phyloP scores from a whole-genome alignment of 1,140 invertebrate genomes.

The Mamestra configurata region DNA sequence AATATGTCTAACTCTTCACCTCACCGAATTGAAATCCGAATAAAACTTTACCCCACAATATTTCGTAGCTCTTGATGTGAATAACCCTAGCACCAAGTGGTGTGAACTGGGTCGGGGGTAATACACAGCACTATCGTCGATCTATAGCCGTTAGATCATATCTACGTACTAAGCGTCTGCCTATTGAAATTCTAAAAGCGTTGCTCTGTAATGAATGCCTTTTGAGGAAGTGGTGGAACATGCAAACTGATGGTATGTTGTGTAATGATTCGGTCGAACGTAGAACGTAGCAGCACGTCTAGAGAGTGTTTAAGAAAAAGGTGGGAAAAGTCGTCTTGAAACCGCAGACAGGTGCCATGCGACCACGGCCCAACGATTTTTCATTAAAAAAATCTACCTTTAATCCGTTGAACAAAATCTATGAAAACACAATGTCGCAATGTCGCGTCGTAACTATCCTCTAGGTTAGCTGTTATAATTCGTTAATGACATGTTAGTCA shows the following conservation, averaged over 20 bases:
- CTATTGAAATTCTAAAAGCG: conserved; percentile 41
- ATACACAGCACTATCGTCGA: conserved; percentile 41
- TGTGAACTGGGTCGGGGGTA: conserved; percentile 53
- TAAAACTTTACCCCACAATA: neutral
- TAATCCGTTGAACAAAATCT: no score
- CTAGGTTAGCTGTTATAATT: no score
- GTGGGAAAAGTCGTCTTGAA: no score
- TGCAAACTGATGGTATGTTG: conserved; percentile 2
- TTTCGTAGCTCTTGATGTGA: conserved; percentile 13
- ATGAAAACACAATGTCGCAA: no score
- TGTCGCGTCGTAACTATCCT: no score
- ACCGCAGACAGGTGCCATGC: no score
- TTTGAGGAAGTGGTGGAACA: neutral
- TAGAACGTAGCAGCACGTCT: no score
- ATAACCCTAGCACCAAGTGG: conserved; percentile 41
- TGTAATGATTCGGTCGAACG: neutral
- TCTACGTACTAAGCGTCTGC: conserved; percentile 23
- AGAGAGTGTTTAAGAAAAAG: no score
- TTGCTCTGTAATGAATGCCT: conserved; percentile 28
- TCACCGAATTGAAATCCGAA: neutral
- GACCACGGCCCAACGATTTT: no score
- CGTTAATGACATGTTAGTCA: no score
- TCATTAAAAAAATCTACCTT: no score
- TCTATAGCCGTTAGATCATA: conserved; percentile 36
- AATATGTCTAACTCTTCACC: no score